Conservation (phyloP, 2,888 invertebrate genomes). For the Kryphioiulus occultus region DNA sequence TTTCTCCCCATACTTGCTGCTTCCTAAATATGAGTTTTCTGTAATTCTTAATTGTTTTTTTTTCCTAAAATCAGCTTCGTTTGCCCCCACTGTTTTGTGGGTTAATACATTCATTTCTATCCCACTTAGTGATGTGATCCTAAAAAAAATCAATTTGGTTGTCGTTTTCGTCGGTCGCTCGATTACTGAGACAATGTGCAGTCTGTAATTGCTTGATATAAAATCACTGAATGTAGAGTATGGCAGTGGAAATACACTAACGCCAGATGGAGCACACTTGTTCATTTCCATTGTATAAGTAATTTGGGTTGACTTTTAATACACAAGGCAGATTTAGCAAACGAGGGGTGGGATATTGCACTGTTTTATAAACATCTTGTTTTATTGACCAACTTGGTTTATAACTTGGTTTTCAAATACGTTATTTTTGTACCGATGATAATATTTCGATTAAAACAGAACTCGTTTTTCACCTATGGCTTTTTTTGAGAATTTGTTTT, state of each 20-base stretch:
- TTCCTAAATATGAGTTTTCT: no score
- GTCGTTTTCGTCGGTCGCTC: not conserved
- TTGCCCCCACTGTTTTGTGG: not conserved
- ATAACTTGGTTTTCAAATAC: no score
- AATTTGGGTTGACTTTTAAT: not conserved
- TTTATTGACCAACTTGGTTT: no score
- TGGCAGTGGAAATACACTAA: not conserved
- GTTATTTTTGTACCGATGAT: no score
- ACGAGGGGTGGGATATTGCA: no score
- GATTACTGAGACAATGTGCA: not conserved
- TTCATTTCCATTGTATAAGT: constrained; percentile 10
- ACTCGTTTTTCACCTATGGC: no score
- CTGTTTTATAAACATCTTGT: no score
- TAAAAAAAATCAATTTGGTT: constrained; percentile 20
- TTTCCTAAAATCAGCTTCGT: not conserved
- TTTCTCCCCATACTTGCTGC: no score
- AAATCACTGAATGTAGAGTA: constrained; percentile 1
- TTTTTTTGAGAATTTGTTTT: no score
- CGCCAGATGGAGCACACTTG: not conserved
- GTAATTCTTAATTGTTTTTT: not conserved
- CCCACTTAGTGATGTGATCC: not conserved
- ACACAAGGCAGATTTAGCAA: no score
- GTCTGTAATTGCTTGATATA: constrained; percentile 9
- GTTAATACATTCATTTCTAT: constrained; percentile 10
- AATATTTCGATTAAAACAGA: no score